phyloP scores from a whole-genome alignment of 2,888 invertebrate species.

The Tipula vernalis region DNA sequence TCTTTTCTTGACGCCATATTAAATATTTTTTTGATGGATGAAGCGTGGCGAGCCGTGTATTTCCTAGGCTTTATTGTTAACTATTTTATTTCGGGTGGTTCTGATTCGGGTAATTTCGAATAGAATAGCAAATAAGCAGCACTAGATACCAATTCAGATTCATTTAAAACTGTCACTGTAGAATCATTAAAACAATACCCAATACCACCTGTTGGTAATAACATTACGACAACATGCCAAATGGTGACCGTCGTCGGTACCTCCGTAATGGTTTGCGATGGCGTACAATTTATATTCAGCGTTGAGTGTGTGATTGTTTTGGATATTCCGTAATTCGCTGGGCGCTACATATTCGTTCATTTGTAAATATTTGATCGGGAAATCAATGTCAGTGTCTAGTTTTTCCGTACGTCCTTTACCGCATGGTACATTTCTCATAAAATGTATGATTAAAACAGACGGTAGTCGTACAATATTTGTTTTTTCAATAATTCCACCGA shows the following conservation, averaged over 20 bases:
- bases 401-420: slow-evolving; percentile 26
- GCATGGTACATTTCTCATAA: slow-evolving; percentile 46
- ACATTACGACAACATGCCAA: slow-evolving; percentile 76
- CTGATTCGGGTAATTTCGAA: slow-evolving; percentile 37
- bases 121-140: slow-evolving; percentile 91
- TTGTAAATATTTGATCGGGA: slow-evolving; percentile 69
- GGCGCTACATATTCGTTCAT: slow-evolving; percentile 56
- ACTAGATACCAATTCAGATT: slow-evolving; percentile 67
- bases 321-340: slow-evolving; percentile 26
- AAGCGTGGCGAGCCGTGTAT: neutral
- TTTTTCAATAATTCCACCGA: slow-evolving; percentile 64
- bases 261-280: slow-evolving; percentile 80
- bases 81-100: neutral
- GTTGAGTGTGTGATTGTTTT: slow-evolving; percentile 28
- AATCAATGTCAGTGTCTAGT: slow-evolving; percentile 54
- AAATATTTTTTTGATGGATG: no score
- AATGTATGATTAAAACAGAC: slow-evolving; percentile 70
- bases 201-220: slow-evolving; percentile 58
- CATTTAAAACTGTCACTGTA: slow-evolving; percentile 47
- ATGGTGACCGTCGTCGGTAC: slow-evolving; percentile 85
- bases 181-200: slow-evolving; percentile 87
- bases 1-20: no score
- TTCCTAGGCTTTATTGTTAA: neutral
- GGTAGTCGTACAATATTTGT: slow-evolving; percentile 76
- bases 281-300: slow-evolving; percentile 55